Base-by-base conservation (phyloP, 2,797 vertebrate species). In the Xiphophorus birchmanni region DNA sequence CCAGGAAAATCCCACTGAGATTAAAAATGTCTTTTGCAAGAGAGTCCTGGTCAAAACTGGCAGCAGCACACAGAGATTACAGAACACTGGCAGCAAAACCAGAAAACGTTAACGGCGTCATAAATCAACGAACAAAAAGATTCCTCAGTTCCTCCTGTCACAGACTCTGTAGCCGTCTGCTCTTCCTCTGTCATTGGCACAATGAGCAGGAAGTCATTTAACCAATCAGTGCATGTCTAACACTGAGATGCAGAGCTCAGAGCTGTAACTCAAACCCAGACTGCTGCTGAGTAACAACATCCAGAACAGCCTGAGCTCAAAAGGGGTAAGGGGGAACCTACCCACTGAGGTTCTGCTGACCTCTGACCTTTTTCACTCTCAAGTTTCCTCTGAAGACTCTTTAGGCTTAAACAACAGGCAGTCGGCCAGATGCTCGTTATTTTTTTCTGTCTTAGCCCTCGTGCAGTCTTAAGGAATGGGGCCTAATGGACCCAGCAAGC, bases 321-420 rank as follows among this genome's bases (percentile, higher is more conserved):
- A 32, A 6, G 15, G 15, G 9, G 3, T 1, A 9, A 9, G 1
- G 32, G 32, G 4, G 9, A 26, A n/a, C 54, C 26, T 12, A 11
- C 10, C 54, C 84, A 77, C 44, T 65, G 60, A 52, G 47, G 73
- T 11, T 40, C 69, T 23, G 63, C 37, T 65, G 80, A 84, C 84
- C 88, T 83, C 48, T 89, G 88, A 92, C 85, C 88, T 80, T 74
- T 80, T 69, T n/a, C 76, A 37, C 42, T 47, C 75, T 77, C 76
- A 84, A 76, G 52, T 72, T 87, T 84, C 79, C 69, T 71, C 63
- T 60, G 35, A 21, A 50, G 80, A 79, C 73, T 56, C 78, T 85
- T 81, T 74, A 44, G 8, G 29, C 77, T 44, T 1, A 37, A 40
- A 74, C 78, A 69, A 7, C 73, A 82, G 78, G 81, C 67, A 23